These are phyloP conservation scores for Drosophila insularis DNA, from an alignment of 1,140 invertebrate genomes.

Conservation along the genomic window DNA sequence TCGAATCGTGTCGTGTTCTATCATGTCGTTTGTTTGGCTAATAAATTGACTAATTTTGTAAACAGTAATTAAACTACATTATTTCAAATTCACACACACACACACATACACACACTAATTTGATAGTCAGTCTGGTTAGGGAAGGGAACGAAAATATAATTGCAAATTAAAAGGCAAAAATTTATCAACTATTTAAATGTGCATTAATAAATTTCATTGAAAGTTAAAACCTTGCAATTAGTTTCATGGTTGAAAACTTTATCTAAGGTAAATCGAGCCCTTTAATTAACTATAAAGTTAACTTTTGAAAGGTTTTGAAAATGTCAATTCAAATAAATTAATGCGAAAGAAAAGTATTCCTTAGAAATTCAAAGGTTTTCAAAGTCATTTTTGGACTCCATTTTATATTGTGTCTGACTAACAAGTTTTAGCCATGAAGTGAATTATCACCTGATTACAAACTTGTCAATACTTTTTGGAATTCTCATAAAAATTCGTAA, in stretches of 20 bases:
- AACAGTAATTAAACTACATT: slow-evolving; percentile 64
- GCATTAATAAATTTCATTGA: neutral
- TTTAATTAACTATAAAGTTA: no score
- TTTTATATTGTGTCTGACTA: no score
- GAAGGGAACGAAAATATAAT: neutral
- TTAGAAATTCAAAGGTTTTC: no score
- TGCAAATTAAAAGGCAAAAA: slow-evolving; percentile 5
- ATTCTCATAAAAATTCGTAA: no score
- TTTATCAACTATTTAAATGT: slow-evolving; percentile 6
- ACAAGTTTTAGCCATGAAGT: no score
- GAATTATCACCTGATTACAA: no score
- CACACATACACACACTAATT: neutral
- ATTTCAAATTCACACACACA: slow-evolving; percentile 41
- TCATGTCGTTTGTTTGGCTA: slow-evolving; percentile 39
- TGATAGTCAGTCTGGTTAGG: neutral
- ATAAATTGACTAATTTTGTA: slow-evolving; percentile 60
- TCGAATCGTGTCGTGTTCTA: neutral
- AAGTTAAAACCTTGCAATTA: neutral
- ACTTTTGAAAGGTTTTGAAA: no score
- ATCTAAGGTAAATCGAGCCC: no score
- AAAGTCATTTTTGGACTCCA: no score
- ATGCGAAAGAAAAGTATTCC: no score
- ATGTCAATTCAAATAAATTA: no score
- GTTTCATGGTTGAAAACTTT: neutral
- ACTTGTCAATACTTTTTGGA: no score